A percentile compares a stretch with the other conserved stretches of the same genome.
phyloP scores from a whole-genome alignment of 2,797 vertebrate species.

The Alosa sapidissima region DNA sequence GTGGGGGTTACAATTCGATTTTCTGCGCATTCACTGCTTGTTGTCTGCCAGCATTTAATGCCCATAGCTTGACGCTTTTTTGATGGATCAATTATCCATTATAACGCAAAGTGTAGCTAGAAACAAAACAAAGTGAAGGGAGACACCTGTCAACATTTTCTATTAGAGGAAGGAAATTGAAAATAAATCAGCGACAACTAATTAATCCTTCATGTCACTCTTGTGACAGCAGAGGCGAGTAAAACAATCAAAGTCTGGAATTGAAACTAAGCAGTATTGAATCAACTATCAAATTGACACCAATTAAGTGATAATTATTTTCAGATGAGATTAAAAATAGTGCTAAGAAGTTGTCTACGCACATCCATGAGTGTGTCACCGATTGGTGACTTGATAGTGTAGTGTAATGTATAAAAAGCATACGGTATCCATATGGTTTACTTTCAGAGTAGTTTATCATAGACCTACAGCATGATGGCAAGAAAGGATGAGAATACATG shows the following conservation, averaged over 20 bases:
- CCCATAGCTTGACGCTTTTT: slow-evolving; percentile 74
- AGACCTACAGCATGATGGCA: neutral
- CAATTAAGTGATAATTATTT: slow-evolving; percentile 20
- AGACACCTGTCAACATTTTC: slow-evolving; percentile 79
- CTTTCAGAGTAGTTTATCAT: neutral
- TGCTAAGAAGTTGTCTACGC: neutral
- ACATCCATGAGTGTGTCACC: neutral
- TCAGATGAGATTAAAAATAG: slow-evolving; percentile 23
- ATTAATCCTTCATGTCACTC: slow-evolving; percentile 78
- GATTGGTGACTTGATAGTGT: neutral
- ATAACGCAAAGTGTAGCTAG: slow-evolving; percentile 75
- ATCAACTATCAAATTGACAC: slow-evolving; percentile 30
- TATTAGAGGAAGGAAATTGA: slow-evolving; percentile 79
- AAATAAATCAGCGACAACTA: slow-evolving; percentile 80
- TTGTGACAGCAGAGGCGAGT: slow-evolving; percentile 59
- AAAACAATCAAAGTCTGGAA: slow-evolving; percentile 32
- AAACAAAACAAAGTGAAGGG: slow-evolving; percentile 69
- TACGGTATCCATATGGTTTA: neutral
- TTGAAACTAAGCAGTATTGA: slow-evolving; percentile 31
- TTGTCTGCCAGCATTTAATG: slow-evolving; percentile 75
- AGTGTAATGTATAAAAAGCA: neutral
- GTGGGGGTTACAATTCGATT: slow-evolving; percentile 10
- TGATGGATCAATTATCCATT: slow-evolving; percentile 85
- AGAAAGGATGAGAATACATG: neutral
- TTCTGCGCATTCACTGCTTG: slow-evolving; percentile 67